Conservation (phyloP, 2,888 invertebrate species). For the Orgyia antiqua region DNA sequence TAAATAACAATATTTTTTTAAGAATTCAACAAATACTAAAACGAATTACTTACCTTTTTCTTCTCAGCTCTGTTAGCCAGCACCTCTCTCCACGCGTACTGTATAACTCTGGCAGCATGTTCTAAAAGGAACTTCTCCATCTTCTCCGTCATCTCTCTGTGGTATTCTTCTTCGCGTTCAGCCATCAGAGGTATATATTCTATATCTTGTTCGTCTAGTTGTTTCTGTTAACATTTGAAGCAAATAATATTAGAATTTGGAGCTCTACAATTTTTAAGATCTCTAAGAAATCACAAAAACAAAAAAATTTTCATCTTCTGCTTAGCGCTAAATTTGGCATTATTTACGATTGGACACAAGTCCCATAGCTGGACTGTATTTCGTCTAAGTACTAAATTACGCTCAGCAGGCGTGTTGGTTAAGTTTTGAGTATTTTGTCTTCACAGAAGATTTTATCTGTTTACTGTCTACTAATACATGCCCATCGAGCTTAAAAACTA, state of each 20-base stretch:
- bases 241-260: neutral
- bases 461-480: no score
- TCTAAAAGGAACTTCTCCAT: conserved; percentile 60
- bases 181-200: conserved; percentile 75
- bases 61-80: conserved; percentile 58
- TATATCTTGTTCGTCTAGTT: conserved; percentile 72
- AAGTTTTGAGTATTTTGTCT: no score
- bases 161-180: conserved; percentile 77
- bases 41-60: conserved; percentile 55
- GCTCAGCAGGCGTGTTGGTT: no score
- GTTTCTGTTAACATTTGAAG: conserved; percentile 34
- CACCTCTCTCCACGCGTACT: conserved; percentile 59
- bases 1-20: neutral
- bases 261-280: neutral
- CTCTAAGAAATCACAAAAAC: neutral
- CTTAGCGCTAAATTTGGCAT: neutral
- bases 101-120: conserved; percentile 64
- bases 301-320: neutral
- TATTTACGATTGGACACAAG: no score
- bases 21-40: no score
- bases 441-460: no score
- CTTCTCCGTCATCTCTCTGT: conserved; percentile 71
- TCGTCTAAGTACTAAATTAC: no score
- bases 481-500: no score
- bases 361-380: no score